Evolutionary conservation across 2,888 invertebrate genomes (phyloP).

Genomic region (Xestia sexstrigata): DNA sequence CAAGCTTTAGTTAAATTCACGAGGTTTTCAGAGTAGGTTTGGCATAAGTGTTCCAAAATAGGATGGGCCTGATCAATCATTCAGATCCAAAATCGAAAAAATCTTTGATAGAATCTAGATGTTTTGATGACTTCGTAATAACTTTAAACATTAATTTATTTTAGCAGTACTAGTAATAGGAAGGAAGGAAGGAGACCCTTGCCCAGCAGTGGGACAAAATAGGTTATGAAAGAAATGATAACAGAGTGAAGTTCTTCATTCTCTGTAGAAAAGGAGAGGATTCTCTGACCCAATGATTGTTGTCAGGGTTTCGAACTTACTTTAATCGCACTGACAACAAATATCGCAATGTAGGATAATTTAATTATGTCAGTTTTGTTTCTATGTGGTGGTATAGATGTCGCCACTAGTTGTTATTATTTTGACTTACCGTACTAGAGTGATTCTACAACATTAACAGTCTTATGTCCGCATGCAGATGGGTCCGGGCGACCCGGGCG

Average conservation of each 20-base stretch:
- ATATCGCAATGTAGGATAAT: background rate
- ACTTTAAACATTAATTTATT: background rate
- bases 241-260: too few relatives aligned
- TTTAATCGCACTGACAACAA: background rate
- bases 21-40: too few relatives aligned
- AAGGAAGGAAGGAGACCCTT: background rate
- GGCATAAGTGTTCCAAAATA: too few relatives aligned
- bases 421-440: slow-evolving; percentile 10
- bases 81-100: background rate
- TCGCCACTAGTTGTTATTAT: slow-evolving; percentile 4
- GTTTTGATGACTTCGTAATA: background rate
- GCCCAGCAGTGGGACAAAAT: too few relatives aligned
- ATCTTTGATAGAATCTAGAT: background rate
- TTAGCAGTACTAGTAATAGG: background rate
- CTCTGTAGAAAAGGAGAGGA: too few relatives aligned
- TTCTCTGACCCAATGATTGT: too few relatives aligned
- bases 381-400: background rate
- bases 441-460: slow-evolving; percentile 53
- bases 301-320: background rate
- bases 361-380: background rate
- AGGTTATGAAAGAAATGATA: too few relatives aligned
- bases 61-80: too few relatives aligned
- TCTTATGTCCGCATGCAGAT: slow-evolving; percentile 75
- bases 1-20: too few relatives aligned
- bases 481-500: slow-evolving; percentile 87